Percentiles rank a stretch among this genome's conserved stretches.
phyloP scores from a whole-genome alignment of 1,140 invertebrate genomes.

The Zaprionus camerounensis region DNA sequence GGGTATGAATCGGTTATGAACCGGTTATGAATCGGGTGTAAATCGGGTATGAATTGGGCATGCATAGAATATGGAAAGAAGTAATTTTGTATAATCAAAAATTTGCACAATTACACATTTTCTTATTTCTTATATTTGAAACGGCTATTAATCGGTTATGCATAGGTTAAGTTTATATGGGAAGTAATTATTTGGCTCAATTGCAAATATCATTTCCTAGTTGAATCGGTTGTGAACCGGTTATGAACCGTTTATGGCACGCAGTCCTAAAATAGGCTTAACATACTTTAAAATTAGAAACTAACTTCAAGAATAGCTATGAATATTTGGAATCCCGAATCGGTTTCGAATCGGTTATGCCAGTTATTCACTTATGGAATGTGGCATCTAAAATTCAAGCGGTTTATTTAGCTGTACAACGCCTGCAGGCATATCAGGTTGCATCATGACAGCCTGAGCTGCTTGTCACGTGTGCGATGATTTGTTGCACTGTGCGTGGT shows the following conservation, averaged over 20 bases:
- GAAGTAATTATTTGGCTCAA: no score
- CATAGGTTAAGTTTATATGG: no score
- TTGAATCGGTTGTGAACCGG: neutral
- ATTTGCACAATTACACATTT: no score
- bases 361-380: neutral
- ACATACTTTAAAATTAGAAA: no score
- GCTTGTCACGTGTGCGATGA: conserved; percentile 9
- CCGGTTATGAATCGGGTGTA: neutral
- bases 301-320: no score
- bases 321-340: neutral
- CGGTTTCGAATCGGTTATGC: neutral
- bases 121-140: no score
- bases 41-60: neutral
- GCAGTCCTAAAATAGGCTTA: no score
- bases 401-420: neutral
- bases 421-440: conserved; percentile 7
- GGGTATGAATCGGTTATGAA: neutral
- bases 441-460: conserved; percentile 8
- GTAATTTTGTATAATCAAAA: no score
- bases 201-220: no score
- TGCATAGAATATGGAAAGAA: no score
- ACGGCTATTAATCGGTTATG: no score
- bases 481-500: conserved; percentile 35
- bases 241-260: neutral
- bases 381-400: neutral